phyloP scores from a whole-genome alignment of 2,797 vertebrate species.

The Peromyscus nudipes region DNA sequence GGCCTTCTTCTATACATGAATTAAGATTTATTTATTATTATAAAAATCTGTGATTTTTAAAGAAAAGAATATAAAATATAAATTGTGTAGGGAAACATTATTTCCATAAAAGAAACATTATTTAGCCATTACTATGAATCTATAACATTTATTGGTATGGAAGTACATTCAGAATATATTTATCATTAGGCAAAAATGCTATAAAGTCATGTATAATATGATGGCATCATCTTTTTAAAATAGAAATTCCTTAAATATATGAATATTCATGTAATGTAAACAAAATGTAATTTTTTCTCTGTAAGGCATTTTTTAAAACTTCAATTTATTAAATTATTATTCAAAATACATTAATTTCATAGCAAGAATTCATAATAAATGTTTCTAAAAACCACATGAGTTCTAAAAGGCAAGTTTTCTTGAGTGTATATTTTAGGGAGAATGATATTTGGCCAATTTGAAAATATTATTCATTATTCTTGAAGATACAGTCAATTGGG shows the following conservation, averaged over 20 bases:
- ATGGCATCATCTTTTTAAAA: constrained; percentile 20
- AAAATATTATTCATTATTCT: not conserved
- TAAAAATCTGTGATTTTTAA: not conserved
- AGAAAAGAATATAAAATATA: not conserved
- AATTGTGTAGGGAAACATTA: not conserved
- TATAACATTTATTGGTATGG: not conserved
- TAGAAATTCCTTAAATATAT: not conserved
- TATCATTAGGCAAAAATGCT: not conserved
- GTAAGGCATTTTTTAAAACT: not conserved
- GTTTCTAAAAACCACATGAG: not conserved
- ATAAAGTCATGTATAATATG: not conserved
- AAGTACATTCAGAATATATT: constrained; percentile 40
- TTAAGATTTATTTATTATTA: not conserved
- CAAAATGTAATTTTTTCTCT: not conserved
- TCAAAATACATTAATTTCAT: not conserved
- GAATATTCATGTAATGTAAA: not conserved
- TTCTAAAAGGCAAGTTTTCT: constrained; percentile 1
- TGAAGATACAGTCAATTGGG: not conserved
- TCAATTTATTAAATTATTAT: not conserved
- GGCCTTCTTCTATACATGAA: not conserved
- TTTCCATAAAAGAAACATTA: not conserved
- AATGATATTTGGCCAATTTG: not conserved
- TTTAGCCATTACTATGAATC: not conserved
- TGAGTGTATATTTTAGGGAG: not conserved
- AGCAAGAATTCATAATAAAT: not conserved